Percentiles rank a stretch among this genome's conserved stretches.
Evolutionary conservation across 53 echinoderm and acorn worm species (phyloP).

Genomic region (Holothuria leucospilota): DNA sequence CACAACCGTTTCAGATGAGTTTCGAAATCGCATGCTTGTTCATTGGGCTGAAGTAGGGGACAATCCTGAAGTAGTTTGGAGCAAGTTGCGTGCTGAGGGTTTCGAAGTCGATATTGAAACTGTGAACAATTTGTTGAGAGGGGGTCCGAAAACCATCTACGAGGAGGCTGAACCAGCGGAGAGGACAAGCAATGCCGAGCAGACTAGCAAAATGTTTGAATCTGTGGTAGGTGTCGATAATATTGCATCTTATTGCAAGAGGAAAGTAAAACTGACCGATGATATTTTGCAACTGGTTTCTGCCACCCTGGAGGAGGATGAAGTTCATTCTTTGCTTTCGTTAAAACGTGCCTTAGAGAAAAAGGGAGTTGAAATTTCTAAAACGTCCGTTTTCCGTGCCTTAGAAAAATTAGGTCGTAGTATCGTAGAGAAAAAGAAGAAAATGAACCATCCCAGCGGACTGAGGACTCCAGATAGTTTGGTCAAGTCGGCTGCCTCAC

Average conservation of each 20-base stretch:
- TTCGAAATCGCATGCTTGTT: constrained; percentile 46
- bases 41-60: constrained; percentile 59
- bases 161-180: background rate
- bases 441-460: background rate
- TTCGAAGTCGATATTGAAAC: constrained; percentile 62
- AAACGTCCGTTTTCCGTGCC: constrained; percentile 77
- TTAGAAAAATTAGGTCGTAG: constrained; percentile 72
- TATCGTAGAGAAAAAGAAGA: constrained; percentile 73
- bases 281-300: constrained; percentile 64
- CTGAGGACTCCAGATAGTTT: background rate
- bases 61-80: constrained; percentile 50
- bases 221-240: background rate
- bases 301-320: constrained; percentile 55
- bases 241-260: background rate
- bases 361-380: constrained; percentile 71
- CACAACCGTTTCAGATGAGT: constrained; percentile 53
- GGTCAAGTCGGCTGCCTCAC: background rate
- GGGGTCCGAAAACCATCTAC: constrained; percentile 24
- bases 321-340: constrained; percentile 40
- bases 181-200: background rate
- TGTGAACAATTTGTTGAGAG: constrained; percentile 29
- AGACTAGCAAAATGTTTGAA: background rate
- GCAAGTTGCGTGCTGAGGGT: constrained; percentile 41
- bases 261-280: constrained; percentile 66
- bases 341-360: constrained; percentile 51